A percentile compares a stretch with the other conserved stretches of the same genome.
Conservation (phyloP, 1,140 invertebrate species). For the Metaphire vulgaris region DNA sequence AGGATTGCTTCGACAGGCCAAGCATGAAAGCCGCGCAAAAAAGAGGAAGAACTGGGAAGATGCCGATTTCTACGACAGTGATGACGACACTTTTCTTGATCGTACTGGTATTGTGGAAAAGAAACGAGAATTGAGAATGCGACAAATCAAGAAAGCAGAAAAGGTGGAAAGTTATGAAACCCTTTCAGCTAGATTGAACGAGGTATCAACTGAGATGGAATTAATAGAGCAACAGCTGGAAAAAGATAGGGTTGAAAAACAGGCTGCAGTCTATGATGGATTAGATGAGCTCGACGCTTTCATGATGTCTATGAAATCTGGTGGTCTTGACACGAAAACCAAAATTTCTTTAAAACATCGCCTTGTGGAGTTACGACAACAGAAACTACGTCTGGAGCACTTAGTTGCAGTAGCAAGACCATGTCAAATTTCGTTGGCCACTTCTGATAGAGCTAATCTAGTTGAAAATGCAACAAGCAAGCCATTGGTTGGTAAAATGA, state of each 20-base stretch:
- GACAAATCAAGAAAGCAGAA: constrained; percentile 53
- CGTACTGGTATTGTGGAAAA: constrained; percentile 84
- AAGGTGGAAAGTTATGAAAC: constrained; percentile 71
- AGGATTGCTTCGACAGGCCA: constrained; percentile 69
- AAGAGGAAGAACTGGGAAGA: constrained; percentile 61
- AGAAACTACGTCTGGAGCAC: constrained; percentile 63
- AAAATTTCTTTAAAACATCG: constrained; percentile 54
- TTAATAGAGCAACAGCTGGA: neutral
- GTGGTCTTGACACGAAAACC: constrained; percentile 50
- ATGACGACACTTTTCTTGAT: constrained; percentile 93
- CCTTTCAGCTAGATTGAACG: constrained; percentile 57
- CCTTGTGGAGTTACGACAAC: constrained; percentile 63
- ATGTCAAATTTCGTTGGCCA: neutral
- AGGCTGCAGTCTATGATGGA: constrained; percentile 35
- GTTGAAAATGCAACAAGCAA: neutral
- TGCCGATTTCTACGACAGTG: constrained; percentile 90
- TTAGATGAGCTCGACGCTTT: constrained; percentile 52
- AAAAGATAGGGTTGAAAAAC: constrained; percentile 2
- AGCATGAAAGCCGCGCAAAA: constrained; percentile 55
- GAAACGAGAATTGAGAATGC: constrained; percentile 74
- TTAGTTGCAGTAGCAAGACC: constrained; percentile 74
- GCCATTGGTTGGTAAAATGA: constrained; percentile 33
- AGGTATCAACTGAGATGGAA: neutral
- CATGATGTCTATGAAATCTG: constrained; percentile 50
- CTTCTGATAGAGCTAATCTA: neutral